Base-by-base conservation (phyloP, 1,140 invertebrate species). In the Propsilocerus akamusi region DNA sequence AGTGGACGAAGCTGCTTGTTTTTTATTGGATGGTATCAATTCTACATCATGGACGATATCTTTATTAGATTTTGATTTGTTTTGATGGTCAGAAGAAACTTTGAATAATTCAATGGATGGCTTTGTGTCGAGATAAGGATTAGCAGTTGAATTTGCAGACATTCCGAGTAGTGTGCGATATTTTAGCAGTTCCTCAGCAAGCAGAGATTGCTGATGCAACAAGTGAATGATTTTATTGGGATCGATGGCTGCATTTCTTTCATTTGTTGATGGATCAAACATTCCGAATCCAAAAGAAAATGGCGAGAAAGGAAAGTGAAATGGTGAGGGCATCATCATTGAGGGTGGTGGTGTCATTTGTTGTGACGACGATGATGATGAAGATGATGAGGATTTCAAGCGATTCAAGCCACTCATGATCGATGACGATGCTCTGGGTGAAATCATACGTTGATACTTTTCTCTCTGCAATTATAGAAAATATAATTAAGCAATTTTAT, bases 211-310 rank as follows among this genome's bases (percentile, higher is more conserved):
- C 32, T 65, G 63, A 47, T 64, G 63, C 25, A 65, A 52, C 48
- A 65, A 58, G 53, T 55, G 59, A 48, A 65, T 54, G 32, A 65
- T 64, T 63, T 62, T 61, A 63, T 62, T 65, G 60, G 63, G 63
- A 65, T 65, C 63, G 14, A 41, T 41, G 17, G 34, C 17, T 20
- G 34, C 12, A 41, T 41, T 41, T 14, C 34, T 41, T 17, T 41
- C 34, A 20, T 41, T 41, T 20, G 34, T 20, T 41, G 34, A 14
- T 22, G 63, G 59, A 54, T 65, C 63, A 53, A 65, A 65, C 47
- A 64, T 54, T 55, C 60, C 60, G 50, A 65, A 50, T 14, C 63
- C 62, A 47, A 64, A 54, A 8, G 63, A 61, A 12, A n/a, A 37
- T 49, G 34, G 34, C 10, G 60, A 59, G 28, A 65, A 64, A n/a